Evolutionary conservation across 2,888 invertebrate species (phyloP).

Genomic region (Yponomeuta sedellus): DNA sequence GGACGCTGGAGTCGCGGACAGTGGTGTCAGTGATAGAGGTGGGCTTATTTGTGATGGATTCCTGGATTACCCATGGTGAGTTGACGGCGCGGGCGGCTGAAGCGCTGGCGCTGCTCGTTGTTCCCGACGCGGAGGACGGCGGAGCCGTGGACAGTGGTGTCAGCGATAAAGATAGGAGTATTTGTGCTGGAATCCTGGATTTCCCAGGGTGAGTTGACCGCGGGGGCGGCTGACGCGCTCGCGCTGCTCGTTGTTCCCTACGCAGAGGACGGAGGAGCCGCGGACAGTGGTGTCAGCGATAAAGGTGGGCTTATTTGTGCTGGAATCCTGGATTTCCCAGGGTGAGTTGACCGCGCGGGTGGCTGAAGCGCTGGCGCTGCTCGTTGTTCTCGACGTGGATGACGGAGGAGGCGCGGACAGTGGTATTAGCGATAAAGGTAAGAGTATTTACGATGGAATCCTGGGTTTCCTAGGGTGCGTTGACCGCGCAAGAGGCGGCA

Average conservation of each 20-base stretch:
- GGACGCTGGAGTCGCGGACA: too few species aligned
- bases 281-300: neutral
- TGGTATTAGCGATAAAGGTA: constrained; percentile 53
- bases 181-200: too few species aligned
- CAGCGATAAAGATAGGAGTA: constrained; percentile 13
- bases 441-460: too few species aligned
- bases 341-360: constrained; percentile 37
- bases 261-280: neutral
- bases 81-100: constrained; percentile 42
- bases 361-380: constrained; percentile 50
- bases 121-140: constrained; percentile 35
- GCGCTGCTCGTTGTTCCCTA: too few species aligned
- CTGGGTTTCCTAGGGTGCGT: too few species aligned
- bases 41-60: constrained; percentile 22
- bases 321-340: constrained; percentile 25
- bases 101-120: constrained; percentile 51
- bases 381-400: constrained; percentile 40
- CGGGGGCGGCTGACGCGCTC: constrained; percentile 26
- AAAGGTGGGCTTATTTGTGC: constrained; percentile 14
- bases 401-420: constrained; percentile 40
- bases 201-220: constrained; percentile 26
- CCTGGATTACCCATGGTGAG: constrained; percentile 34
- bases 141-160: constrained; percentile 32
- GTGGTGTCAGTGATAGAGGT: neutral
- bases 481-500: too few species aligned